Percentiles rank a stretch among this genome's conserved stretches.
Conservation (phyloP, 2,113 vertebrate genomes). For the Aix galericulata region DNA sequence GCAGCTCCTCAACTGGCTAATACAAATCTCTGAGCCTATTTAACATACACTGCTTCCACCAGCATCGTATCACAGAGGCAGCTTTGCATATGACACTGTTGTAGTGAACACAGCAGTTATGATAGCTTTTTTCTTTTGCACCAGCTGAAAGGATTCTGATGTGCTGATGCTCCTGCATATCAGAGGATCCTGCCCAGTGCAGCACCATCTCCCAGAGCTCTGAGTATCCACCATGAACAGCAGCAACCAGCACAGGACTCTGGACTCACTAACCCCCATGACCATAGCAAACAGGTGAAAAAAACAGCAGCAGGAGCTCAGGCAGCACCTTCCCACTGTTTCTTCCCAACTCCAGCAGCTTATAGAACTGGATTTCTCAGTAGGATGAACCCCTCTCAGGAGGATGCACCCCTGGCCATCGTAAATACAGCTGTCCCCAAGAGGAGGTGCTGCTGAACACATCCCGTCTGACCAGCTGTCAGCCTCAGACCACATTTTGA, state of each 20-base stretch:
- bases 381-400: fast-evolving
- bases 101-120: fast-evolving
- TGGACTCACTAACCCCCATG: neutral
- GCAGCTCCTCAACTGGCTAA: neutral
- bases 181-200: neutral
- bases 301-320: neutral
- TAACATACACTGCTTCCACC: neutral
- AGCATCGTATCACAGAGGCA: neutral
- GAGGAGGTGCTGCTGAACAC: neutral
- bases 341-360: neutral
- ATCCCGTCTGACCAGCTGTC: neutral
- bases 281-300: neutral
- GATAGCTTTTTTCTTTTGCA: neutral
- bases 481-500: neutral
- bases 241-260: neutral
- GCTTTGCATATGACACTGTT: neutral
- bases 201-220: neutral
- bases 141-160: neutral
- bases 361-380: neutral
- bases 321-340: neutral
- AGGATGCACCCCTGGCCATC: neutral
- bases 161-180: neutral
- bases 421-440: neutral
- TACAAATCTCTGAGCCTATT: neutral
- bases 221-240: neutral